Evolutionary conservation across 2,797 vertebrate species (phyloP).

Genomic region (Cottoperca gobio): DNA sequence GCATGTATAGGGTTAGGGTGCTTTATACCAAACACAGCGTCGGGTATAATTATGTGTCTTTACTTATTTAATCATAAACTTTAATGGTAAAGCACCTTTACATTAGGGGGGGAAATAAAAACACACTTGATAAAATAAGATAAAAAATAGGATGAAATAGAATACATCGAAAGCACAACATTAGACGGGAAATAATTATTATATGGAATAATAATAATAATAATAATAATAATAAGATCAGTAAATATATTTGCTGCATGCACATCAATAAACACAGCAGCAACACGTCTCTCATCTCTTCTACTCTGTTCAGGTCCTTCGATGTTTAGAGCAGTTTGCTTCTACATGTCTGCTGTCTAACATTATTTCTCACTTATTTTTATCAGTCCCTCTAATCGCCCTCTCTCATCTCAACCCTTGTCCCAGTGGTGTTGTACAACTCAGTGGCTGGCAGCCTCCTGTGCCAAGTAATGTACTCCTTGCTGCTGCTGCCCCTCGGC

Average conservation of each 20-base stretch:
- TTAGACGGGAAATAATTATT: too few species aligned
- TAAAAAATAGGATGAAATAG: too few species aligned
- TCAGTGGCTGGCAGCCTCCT: conserved; percentile 87
- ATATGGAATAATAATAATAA: too few species aligned
- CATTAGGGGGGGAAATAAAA: too few species aligned
- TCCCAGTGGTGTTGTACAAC: conserved; percentile 84
- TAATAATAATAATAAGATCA: too few species aligned
- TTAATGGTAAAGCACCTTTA: too few species aligned
- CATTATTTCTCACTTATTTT: conserved; percentile 14
- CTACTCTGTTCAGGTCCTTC: not conserved
- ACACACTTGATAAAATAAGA: too few species aligned
- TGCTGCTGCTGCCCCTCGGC: conserved; percentile 85
- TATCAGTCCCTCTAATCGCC: conserved; percentile 22
- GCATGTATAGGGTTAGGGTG: not conserved
- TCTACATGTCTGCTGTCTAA: not conserved
- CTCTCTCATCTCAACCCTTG: conserved; percentile 11
- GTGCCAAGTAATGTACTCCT: conserved; percentile 87
- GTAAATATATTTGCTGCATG: too few species aligned
- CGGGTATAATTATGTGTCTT: not conserved
- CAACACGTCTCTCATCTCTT: too few species aligned
- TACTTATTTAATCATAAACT: not conserved
- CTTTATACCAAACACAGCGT: not conserved
- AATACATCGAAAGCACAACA: too few species aligned
- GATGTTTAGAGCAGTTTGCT: not conserved
- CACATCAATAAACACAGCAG: too few species aligned